phyloP scores from a whole-genome alignment of 2,888 invertebrate species.

The Folsomia candida region DNA sequence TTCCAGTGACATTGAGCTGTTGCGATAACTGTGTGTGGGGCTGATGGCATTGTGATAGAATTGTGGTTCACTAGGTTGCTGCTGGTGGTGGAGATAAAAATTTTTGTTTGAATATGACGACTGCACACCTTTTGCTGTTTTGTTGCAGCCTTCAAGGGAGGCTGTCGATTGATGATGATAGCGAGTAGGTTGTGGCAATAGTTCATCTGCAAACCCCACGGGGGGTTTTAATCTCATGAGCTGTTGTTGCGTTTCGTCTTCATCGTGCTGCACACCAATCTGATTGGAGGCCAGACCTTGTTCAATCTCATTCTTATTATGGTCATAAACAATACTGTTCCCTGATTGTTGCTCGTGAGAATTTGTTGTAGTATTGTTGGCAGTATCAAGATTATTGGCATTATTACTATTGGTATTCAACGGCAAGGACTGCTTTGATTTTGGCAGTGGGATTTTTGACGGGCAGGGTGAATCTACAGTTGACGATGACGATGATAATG shows the following conservation, averaged over 20 bases:
- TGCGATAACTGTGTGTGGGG: constrained; percentile 10
- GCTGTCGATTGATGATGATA: constrained; percentile 12
- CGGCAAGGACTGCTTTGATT: background rate
- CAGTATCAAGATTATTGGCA: background rate
- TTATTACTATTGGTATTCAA: background rate
- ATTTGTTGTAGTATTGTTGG: background rate
- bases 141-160: constrained; percentile 21
- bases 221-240: constrained; percentile 37
- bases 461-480: background rate
- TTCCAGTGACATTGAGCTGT: constrained; percentile 20
- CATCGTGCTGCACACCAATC: background rate
- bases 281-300: background rate
- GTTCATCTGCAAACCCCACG: constrained; percentile 45
- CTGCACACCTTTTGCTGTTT: constrained; percentile 28
- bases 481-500: background rate
- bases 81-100: background rate
- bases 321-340: background rate
- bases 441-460: background rate
- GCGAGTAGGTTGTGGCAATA: constrained; percentile 19
- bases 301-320: background rate
- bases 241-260: constrained; percentile 10
- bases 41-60: constrained; percentile 28
- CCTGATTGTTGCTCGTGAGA: constrained; percentile 1
- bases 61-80: constrained; percentile 29
- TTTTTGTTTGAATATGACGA: constrained; percentile 16